Evolutionary conservation across 2,888 invertebrate genomes (phyloP), one percentile per base, ranked within the genome.

Genomic region (Fragum fragum): DNA sequence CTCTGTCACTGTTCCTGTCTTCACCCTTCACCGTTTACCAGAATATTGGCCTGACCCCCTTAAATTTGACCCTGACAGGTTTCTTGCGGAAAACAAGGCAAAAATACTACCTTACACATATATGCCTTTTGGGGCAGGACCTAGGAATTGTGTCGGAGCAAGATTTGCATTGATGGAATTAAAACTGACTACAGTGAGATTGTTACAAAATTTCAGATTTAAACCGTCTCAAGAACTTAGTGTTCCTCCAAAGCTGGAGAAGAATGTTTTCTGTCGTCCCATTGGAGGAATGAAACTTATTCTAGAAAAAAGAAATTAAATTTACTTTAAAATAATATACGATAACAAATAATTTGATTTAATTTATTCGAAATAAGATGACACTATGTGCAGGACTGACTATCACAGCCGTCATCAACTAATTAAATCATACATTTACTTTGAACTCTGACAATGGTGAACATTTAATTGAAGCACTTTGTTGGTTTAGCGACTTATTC

Each of bases 31-130:
- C 23, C 55, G 85, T 5, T 26, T 79, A 1, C 66, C 76, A n/a
- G 81, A 85, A 73, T 81, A 76, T 47, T 85, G 85, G 85, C 85
- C 81, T 1, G 79, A 85, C 21, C 85, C 85, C n/a, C 76, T 81
- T 21, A 81, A 73, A 29, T 85, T 85, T 69, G 76, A 85, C 59
- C 85, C 85, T 1, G 66, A 76, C 18, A 23, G 85, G 53, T 85
- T 85, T 53, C 73, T 78, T 0, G 26, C 75, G 14, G 80, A 85
- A 42, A 85, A 82, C 59, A 85, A 85, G 59, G 36, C 68, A 7
- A 82, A 85, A 11, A 80, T 77, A 21, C 42, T 32, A 21, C 79
- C 79, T 0, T 82, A 73, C 73, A 77, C 82, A 16, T 85, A 82
- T 47, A 26, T 82, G 47, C 85, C 85, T 2, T 85, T 85, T 68